Evolutionary conservation across 2,797 vertebrate genomes (phyloP).

Genomic region (Huso huso): DNA sequence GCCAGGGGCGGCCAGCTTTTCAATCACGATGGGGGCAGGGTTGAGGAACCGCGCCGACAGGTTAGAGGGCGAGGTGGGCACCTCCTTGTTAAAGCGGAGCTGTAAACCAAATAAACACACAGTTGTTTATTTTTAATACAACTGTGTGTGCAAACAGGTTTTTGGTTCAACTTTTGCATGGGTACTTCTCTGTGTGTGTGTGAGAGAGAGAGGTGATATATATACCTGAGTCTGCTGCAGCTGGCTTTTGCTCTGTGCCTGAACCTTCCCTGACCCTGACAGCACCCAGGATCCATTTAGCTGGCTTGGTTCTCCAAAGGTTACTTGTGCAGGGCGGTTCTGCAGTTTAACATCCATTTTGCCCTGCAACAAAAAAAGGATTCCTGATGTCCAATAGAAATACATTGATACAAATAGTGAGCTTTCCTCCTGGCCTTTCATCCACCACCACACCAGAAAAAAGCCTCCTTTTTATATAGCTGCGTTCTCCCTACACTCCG

Average conservation of each 20-base stretch:
- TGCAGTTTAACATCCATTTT: slow-evolving; percentile 30
- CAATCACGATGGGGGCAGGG: slow-evolving; percentile 77
- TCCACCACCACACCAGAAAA: too few species aligned
- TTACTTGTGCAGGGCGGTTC: neutral
- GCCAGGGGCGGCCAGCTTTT: slow-evolving; percentile 59
- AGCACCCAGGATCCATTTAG: slow-evolving; percentile 34
- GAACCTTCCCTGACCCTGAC: slow-evolving; percentile 24
- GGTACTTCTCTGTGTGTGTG: neutral
- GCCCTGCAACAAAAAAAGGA: neutral
- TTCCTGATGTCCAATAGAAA: neutral
- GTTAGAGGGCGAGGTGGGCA: slow-evolving; percentile 57
- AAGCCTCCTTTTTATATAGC: too few species aligned
- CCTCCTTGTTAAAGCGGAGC: slow-evolving; percentile 77
- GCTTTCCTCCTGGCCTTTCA: too few species aligned
- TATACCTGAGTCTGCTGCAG: slow-evolving; percentile 64
- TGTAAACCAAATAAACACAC: slow-evolving; percentile 34
- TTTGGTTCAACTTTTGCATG: too few species aligned
- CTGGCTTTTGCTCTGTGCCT: slow-evolving; percentile 16
- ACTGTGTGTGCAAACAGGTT: neutral
- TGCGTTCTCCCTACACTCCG: too few species aligned
- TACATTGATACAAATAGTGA: too few species aligned
- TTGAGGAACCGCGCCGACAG: slow-evolving; percentile 57
- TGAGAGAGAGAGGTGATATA: too few species aligned
- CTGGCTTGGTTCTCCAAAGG: slow-evolving; percentile 25
- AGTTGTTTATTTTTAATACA: neutral